phyloP scores from a whole-genome alignment of 1,140 invertebrate genomes.

The Anastrepha obliqua region DNA sequence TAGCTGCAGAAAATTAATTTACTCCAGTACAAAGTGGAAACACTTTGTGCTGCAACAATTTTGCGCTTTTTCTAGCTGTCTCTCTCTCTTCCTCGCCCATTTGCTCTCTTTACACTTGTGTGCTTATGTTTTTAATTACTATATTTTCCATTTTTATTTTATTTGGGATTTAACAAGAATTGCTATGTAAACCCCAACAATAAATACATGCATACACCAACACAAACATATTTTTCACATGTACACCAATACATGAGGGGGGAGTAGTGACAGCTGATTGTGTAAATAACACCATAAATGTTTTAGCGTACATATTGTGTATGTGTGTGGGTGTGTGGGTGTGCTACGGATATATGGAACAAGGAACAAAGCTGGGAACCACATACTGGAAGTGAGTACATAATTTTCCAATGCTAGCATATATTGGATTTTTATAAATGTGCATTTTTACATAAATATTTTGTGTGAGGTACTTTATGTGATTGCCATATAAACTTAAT shows the following conservation, averaged over 20 bases:
- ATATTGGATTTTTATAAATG: not conserved
- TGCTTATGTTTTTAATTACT: not conserved
- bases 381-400: not conserved
- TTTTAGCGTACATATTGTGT: not conserved
- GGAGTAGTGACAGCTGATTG: too few relatives aligned
- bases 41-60: constrained; percentile 46
- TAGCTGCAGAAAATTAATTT: constrained; percentile 45
- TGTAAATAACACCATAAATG: constrained; percentile 11
- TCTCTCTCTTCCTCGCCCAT: not conserved
- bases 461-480: too few relatives aligned
- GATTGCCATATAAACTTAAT: not conserved
- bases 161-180: not conserved
- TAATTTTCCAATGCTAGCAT: not conserved
- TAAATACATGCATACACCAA: not conserved
- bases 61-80: not conserved
- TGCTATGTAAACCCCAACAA: not conserved
- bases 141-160: not conserved
- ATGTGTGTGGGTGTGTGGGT: not conserved
- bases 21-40: constrained; percentile 41
- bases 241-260: not conserved
- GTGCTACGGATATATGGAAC: not conserved
- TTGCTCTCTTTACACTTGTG: not conserved
- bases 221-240: not conserved
- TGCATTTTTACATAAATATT: not conserved
- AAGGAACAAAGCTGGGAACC: constrained; percentile 1